These are phyloP conservation scores for Heliangelus exortis DNA, from an alignment of 2,797 vertebrate species.

Conservation along the genomic window DNA sequence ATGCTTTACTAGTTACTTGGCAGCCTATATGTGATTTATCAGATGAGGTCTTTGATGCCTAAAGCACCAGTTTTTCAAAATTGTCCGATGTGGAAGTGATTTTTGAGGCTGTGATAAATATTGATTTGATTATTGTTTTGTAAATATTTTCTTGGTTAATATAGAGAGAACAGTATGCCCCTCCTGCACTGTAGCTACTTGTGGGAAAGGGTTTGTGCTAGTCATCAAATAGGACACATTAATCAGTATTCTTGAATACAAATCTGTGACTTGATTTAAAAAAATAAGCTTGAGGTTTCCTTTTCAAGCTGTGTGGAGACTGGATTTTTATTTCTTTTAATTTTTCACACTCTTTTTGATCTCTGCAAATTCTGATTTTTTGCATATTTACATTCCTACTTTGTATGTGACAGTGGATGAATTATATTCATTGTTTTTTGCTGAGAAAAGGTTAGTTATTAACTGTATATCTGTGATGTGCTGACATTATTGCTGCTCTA, in stretches of 20 bases:
- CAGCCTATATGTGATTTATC: constrained; percentile 57
- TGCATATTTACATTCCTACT: background rate
- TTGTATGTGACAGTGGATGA: background rate
- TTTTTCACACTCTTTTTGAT: background rate
- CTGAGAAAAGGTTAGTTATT: background rate
- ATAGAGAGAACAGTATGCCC: background rate
- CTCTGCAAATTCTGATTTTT: background rate
- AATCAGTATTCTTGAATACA: constrained; percentile 35
- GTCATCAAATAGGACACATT: constrained; percentile 24
- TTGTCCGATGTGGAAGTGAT: constrained; percentile 42
- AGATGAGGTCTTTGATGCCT: constrained; percentile 26
- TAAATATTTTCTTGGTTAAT: constrained; percentile 55
- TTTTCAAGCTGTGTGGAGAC: background rate
- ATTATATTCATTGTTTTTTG: background rate
- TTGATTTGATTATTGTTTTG: constrained; percentile 33
- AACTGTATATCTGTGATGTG: background rate
- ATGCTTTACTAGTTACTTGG: constrained; percentile 51
- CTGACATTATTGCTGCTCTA: background rate
- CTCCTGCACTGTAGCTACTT: background rate
- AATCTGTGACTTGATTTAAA: constrained; percentile 6
- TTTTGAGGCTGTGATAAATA: constrained; percentile 31
- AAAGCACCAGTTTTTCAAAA: constrained; percentile 40
- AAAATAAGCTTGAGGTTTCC: background rate
- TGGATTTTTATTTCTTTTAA: background rate
- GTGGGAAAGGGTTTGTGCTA: background rate